Percentiles rank a stretch among this genome's conserved stretches.
These are phyloP conservation scores for Limonius californicus DNA, from an alignment of 1,140 invertebrate genomes.

Conservation along the genomic window DNA sequence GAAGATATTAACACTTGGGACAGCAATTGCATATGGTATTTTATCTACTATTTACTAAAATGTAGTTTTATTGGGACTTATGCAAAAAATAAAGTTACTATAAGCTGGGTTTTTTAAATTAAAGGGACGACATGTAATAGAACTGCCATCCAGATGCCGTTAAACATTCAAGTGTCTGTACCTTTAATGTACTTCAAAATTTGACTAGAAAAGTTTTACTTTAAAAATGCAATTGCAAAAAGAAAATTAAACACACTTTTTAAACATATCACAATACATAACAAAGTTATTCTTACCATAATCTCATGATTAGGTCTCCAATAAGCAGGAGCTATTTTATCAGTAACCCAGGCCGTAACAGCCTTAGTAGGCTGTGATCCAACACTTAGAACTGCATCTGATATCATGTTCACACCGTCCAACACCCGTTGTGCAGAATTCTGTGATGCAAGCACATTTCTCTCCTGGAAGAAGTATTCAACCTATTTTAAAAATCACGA, in stretches of 20 bases:
- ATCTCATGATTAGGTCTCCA: conserved; percentile 80
- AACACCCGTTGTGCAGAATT: conserved; percentile 74
- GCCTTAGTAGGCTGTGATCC: conserved; percentile 67
- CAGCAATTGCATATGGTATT: too few species aligned
- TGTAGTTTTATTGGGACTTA: too few species aligned
- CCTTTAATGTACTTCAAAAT: too few species aligned
- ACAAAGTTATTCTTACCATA: conserved; percentile 46
- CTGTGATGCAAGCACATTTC: conserved; percentile 47
- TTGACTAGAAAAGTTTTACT: too few species aligned
- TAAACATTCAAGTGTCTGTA: too few species aligned
- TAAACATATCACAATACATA: too few species aligned
- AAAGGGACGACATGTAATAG: too few species aligned
- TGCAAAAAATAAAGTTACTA: too few species aligned
- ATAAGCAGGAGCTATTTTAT: conserved; percentile 75
- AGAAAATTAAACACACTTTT: neutral
- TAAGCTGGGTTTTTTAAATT: too few species aligned
- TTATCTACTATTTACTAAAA: too few species aligned
- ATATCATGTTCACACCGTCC: conserved; percentile 69
- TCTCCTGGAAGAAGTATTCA: conserved; percentile 41
- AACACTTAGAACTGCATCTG: conserved; percentile 65
- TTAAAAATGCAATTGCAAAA: neutral
- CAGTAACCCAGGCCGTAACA: conserved; percentile 69
- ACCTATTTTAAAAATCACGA: conserved; percentile 33
- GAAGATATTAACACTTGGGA: too few species aligned
- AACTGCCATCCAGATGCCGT: too few species aligned